Evolutionary conservation across 2,797 vertebrate genomes (phyloP).

Genomic region (Sebastes aleutianus): DNA sequence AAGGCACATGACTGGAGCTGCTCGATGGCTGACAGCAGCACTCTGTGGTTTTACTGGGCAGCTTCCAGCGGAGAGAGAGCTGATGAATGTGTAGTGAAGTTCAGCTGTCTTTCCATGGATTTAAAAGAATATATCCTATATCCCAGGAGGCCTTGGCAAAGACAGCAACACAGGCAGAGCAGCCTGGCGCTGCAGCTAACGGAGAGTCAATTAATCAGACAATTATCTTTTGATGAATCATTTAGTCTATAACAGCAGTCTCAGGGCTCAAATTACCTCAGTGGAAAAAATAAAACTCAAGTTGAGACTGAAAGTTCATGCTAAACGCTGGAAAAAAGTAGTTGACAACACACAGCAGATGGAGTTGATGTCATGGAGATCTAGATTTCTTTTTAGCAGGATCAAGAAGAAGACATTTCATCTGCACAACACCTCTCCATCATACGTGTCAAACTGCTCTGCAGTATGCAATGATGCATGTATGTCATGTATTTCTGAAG

Average conservation of each 20-base stretch:
- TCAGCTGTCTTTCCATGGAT: background rate
- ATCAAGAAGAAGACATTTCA: background rate
- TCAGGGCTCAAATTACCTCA: background rate
- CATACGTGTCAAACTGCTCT: background rate
- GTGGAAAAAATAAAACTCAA: background rate
- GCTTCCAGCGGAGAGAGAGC: background rate
- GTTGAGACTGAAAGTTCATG: background rate
- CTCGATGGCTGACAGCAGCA: background rate
- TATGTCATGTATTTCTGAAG: background rate
- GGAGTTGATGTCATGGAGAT: background rate
- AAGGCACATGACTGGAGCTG: background rate
- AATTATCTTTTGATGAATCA: background rate
- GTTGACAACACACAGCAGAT: background rate
- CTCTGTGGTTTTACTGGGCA: conserved; percentile 8
- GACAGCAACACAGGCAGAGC: background rate
- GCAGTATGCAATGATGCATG: background rate
- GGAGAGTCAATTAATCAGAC: background rate
- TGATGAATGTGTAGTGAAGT: background rate
- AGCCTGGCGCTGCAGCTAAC: background rate
- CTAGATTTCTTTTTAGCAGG: background rate
- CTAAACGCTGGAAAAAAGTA: background rate
- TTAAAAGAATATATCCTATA: background rate
- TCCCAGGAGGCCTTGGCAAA: background rate
- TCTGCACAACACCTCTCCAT: background rate
- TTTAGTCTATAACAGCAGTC: background rate